These are phyloP conservation scores for Sebastes itinus DNA, from an alignment of 2,797 vertebrate species.

Conservation along the genomic window DNA sequence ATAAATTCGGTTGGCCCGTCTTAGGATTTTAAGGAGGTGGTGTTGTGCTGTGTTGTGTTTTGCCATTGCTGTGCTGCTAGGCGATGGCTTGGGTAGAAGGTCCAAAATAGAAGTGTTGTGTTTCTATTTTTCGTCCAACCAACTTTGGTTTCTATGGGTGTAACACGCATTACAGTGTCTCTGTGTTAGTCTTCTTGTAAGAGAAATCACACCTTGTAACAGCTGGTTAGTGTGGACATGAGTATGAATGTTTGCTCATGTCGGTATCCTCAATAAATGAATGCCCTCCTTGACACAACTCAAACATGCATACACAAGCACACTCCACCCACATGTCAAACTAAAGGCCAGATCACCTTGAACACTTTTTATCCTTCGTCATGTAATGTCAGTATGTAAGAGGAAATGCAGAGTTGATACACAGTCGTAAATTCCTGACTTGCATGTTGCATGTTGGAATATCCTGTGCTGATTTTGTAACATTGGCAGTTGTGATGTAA, in stretches of 20 bases:
- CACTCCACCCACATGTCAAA: neutral
- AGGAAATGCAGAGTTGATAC: neutral
- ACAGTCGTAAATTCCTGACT: slow-evolving; percentile 11
- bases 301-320: neutral
- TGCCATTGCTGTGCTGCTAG: neutral
- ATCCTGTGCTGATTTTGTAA: slow-evolving; percentile 12
- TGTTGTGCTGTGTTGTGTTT: neutral
- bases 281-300: neutral
- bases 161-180: too few relatives aligned
- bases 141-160: neutral
- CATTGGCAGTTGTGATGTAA: neutral
- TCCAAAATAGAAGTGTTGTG: neutral
- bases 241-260: neutral
- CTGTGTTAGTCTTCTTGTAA: neutral
- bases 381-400: neutral
- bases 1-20: neutral
- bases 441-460: neutral
- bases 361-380: neutral
- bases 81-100: too few relatives aligned
- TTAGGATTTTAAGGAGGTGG: neutral
- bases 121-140: neutral
- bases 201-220: neutral
- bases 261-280: neutral
- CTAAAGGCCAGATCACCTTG: neutral
- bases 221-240: neutral